Percentiles rank a stretch among this genome's conserved stretches.
Evolutionary conservation across 2,888 invertebrate species (phyloP).

Genomic region (Helicoverpa assulta): DNA sequence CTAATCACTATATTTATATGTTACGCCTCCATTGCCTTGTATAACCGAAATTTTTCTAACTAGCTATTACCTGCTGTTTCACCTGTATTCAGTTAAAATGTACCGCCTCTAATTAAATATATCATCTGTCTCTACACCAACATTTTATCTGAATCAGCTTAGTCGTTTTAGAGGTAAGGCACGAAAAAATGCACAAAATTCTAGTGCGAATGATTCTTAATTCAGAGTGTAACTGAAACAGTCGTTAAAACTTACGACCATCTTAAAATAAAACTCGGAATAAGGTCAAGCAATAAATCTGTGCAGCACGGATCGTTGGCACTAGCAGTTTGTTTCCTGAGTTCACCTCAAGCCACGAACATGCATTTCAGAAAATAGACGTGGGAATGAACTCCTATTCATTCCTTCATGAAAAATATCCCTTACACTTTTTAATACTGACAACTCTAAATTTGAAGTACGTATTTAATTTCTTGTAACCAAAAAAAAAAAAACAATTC

Average conservation of each 20-base stretch:
- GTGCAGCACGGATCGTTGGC: conserved; percentile 23
- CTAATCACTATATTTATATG: conserved; percentile 10
- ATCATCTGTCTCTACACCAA: background rate
- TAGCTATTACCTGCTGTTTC: too few relatives aligned
- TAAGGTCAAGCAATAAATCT: conserved; percentile 40
- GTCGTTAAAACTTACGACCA: background rate
- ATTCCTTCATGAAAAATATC: background rate
- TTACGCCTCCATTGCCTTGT: conserved; percentile 3
- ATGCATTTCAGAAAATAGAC: conserved; percentile 20
- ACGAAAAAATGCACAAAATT: too few relatives aligned
- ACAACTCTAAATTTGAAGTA: background rate
- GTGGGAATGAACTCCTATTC: too few relatives aligned
- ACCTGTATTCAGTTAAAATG: background rate
- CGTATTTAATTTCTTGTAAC: too few relatives aligned
- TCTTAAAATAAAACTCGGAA: conserved; percentile 37
- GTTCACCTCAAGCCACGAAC: conserved; percentile 29
- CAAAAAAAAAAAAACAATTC: background rate
- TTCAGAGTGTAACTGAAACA: background rate
- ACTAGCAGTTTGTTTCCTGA: conserved; percentile 29
- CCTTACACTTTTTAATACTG: fast-evolving
- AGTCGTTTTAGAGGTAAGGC: too few relatives aligned
- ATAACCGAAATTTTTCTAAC: conserved; percentile 4
- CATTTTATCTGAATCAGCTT: too few relatives aligned
- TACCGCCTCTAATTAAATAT: too few relatives aligned
- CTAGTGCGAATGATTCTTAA: background rate